Conservation (phyloP, 2,113 vertebrate species). For the Lethenteron reissneri region DNA sequence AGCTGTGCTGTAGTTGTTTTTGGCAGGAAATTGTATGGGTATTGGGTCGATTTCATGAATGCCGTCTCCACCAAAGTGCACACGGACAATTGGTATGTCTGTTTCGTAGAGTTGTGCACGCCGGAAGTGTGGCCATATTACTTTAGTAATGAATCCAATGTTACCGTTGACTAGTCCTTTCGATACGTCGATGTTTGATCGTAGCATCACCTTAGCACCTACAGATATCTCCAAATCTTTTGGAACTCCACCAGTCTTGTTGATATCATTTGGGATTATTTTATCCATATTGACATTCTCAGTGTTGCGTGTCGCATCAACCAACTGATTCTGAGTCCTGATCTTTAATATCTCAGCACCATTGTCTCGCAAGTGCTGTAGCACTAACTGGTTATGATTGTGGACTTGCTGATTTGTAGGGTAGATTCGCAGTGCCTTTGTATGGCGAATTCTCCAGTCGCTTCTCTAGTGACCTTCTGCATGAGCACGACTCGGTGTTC, state of each 20-base stretch:
- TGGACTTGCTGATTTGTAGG: not conserved
- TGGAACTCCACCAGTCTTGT: not conserved
- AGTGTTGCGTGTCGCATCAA: not conserved
- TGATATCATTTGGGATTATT: not conserved
- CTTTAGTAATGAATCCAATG: too few species aligned
- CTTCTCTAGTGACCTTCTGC: not conserved
- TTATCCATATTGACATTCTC: conserved; percentile 1
- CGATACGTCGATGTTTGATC: not conserved
- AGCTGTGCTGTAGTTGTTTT: too few species aligned
- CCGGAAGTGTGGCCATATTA: too few species aligned
- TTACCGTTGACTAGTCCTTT: not conserved
- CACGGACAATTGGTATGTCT: too few species aligned
- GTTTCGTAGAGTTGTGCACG: too few species aligned
- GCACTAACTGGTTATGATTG: not conserved
- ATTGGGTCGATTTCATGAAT: too few species aligned
- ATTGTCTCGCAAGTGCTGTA: not conserved
- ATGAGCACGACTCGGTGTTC: not conserved
- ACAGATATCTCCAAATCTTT: not conserved
- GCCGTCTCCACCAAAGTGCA: too few species aligned
- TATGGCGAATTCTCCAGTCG: not conserved
- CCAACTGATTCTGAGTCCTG: not conserved
- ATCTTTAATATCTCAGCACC: not conserved
- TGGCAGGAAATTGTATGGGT: too few species aligned
- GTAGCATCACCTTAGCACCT: conserved; percentile 1
- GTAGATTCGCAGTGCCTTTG: not conserved